These are phyloP conservation scores for Slavum lentiscoides DNA, from an alignment of 2,888 invertebrate species.

Conservation along the genomic window DNA sequence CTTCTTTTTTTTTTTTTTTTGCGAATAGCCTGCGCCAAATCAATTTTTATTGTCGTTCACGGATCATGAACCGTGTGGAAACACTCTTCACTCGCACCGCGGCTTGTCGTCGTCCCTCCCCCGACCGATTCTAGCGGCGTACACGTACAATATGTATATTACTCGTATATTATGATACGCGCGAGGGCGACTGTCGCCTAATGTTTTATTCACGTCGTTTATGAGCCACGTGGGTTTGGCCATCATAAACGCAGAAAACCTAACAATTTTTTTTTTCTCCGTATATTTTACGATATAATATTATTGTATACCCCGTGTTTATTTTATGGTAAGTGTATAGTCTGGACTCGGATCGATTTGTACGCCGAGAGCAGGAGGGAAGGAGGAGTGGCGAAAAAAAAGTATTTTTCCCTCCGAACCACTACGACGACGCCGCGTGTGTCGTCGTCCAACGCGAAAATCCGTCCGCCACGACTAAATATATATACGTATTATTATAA, in stretches of 20 bases:
- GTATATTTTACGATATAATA: constrained; percentile 44
- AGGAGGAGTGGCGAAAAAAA: background rate
- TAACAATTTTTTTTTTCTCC: constrained; percentile 49
- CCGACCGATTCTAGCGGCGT: background rate
- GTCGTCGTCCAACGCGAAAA: background rate
- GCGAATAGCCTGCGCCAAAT: constrained; percentile 4
- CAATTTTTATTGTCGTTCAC: constrained; percentile 51
- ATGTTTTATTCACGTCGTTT: constrained; percentile 51
- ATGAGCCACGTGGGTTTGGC: constrained; percentile 50
- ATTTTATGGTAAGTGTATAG: constrained; percentile 46
- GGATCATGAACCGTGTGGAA: constrained; percentile 41
- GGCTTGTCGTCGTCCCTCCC: background rate
- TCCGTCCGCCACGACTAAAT: background rate
- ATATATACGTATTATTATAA: background rate
- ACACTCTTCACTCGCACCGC: background rate
- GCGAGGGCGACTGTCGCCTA: constrained; percentile 45
- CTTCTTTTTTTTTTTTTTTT: too few species aligned
- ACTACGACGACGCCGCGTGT: background rate
- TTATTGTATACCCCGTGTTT: constrained; percentile 28
- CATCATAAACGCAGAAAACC: constrained; percentile 44
- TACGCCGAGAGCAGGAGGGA: background rate
- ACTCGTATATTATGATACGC: background rate
- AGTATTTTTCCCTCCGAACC: constrained; percentile 2
- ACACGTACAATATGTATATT: background rate
- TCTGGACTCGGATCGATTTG: constrained; percentile 46